Conservation (phyloP, 2,888 invertebrate species). For the Tridacna gigas region DNA sequence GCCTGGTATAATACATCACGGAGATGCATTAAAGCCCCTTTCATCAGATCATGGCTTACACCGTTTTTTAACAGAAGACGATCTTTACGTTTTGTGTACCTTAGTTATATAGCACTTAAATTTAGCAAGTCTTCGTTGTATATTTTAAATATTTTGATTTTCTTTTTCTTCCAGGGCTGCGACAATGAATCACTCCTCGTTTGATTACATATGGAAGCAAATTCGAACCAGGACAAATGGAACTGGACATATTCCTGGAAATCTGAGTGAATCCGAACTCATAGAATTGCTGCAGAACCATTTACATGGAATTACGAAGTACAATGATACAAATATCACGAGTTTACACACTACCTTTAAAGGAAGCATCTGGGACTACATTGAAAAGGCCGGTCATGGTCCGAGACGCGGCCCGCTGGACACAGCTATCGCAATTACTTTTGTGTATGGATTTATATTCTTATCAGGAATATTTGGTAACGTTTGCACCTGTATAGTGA, state of each 20-base stretch:
- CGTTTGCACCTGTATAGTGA: slow-evolving; percentile 79
- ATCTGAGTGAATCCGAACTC: neutral
- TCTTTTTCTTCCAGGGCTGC: neutral
- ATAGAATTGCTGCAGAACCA: neutral
- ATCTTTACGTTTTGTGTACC: too few species aligned
- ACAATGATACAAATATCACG: slow-evolving; percentile 7
- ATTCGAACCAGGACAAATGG: neutral
- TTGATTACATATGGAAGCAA: slow-evolving; percentile 15
- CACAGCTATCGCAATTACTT: slow-evolving; percentile 74
- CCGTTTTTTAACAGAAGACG: too few species aligned
- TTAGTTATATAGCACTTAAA: too few species aligned
- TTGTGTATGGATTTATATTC: slow-evolving; percentile 77
- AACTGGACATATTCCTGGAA: neutral
- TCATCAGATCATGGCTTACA: too few species aligned
- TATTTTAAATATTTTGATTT: too few species aligned
- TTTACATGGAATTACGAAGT: neutral
- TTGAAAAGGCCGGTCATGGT: slow-evolving; percentile 63
- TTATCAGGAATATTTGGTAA: slow-evolving; percentile 80
- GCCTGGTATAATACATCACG: too few species aligned
- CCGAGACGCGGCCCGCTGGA: slow-evolving; percentile 68
- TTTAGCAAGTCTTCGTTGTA: too few species aligned
- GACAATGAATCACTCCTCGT: slow-evolving; percentile 7
- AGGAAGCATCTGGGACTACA: slow-evolving; percentile 65
- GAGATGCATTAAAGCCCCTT: too few species aligned
- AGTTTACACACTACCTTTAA: slow-evolving; percentile 3